Conservation (phyloP, 2,797 vertebrate species). For the Gambusia yucatana region DNA sequence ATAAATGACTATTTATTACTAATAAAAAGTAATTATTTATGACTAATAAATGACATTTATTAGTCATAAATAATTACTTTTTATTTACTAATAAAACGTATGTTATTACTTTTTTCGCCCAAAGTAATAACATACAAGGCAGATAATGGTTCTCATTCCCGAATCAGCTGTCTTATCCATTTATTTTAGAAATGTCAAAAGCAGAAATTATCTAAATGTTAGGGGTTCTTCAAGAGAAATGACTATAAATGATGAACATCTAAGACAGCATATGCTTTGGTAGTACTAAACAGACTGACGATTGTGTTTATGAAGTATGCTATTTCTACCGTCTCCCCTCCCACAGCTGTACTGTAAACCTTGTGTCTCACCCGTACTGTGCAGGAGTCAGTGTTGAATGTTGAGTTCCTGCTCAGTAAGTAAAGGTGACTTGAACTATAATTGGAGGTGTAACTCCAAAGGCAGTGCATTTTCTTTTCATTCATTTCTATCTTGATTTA, state of each 20-base stretch:
- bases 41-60: no score
- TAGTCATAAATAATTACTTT: no score
- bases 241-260: conserved; percentile 20
- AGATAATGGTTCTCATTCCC: background rate
- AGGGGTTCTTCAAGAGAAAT: no score
- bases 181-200: background rate
- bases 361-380: background rate
- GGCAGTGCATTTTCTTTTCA: conserved; percentile 14
- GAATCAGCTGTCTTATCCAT: background rate
- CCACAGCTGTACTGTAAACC: background rate
- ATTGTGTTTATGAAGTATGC: conserved; percentile 83
- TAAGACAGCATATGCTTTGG: conserved; percentile 70
- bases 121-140: background rate
- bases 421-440: conserved; percentile 28
- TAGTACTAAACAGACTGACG: conserved; percentile 73
- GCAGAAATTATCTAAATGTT: background rate
- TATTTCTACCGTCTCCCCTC: conserved; percentile 18
- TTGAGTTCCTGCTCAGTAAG: conserved; percentile 30
- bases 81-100: no score
- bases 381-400: conserved; percentile 27
- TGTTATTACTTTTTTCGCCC: background rate
- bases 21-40: no score
- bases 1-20: no score
- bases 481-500: conserved; percentile 7
- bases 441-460: conserved; percentile 22